phyloP scores from a whole-genome alignment of 2,113 vertebrate species.

The Naja naja region DNA sequence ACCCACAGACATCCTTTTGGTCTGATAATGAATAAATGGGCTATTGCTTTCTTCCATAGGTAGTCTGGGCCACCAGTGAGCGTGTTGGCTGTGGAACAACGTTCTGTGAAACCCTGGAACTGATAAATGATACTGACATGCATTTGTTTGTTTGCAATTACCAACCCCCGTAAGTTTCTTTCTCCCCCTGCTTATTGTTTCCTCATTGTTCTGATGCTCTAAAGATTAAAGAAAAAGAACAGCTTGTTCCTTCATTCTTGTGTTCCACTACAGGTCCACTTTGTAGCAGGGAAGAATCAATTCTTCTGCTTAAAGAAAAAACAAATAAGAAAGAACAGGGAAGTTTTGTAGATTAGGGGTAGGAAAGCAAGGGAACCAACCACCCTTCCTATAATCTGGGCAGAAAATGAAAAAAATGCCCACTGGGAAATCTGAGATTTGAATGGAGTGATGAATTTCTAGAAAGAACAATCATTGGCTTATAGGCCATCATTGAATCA shows the following conservation, averaged over 20 bases:
- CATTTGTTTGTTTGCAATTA: conserved; percentile 77
- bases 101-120: conserved; percentile 66
- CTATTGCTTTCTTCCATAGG: conserved; percentile 50
- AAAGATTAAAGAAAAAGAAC: not conserved
- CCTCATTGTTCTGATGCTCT: not conserved
- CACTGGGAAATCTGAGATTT: not conserved
- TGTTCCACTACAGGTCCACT: not conserved
- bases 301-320: not conserved
- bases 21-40: not conserved
- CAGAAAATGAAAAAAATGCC: not conserved
- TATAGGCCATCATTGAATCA: not conserved
- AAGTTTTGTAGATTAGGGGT: not conserved
- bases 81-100: conserved; percentile 67
- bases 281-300: not conserved
- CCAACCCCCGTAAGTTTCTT: conserved; percentile 68
- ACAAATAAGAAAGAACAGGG: not conserved
- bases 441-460: not conserved
- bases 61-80: conserved; percentile 69
- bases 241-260: not conserved
- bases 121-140: conserved; percentile 59
- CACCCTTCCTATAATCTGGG: not conserved
- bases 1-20: not conserved
- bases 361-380: not conserved
- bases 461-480: not conserved
- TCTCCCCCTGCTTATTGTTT: not conserved